Conservation (phyloP, 2,888 invertebrate genomes). For the Agrypnus murinus region DNA sequence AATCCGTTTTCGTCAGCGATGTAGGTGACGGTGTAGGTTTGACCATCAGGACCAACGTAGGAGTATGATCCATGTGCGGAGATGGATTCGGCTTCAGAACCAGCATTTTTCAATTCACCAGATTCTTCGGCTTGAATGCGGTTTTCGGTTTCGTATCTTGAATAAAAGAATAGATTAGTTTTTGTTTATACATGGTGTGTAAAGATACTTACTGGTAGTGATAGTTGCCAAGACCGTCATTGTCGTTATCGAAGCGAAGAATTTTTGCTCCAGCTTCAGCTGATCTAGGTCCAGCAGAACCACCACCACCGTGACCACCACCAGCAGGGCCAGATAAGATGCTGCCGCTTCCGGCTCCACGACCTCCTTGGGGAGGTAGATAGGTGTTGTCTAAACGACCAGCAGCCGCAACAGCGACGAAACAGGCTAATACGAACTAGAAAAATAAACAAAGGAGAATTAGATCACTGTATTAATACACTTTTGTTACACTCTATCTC, state of each 20-base stretch:
- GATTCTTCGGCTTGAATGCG: slow-evolving; percentile 84
- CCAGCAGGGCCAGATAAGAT: slow-evolving; percentile 61
- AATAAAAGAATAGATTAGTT: slow-evolving; percentile 53
- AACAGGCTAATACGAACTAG: slow-evolving; percentile 70
- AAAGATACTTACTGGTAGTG: slow-evolving; percentile 70
- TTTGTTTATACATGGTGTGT: slow-evolving; percentile 35
- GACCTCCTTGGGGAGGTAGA: slow-evolving; percentile 73
- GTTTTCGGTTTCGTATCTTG: slow-evolving; percentile 84
- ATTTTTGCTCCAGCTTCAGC: slow-evolving; percentile 66
- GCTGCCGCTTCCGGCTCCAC: slow-evolving; percentile 69
- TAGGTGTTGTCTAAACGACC: slow-evolving; percentile 76
- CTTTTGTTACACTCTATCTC: background rate
- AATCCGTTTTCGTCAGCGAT: slow-evolving; percentile 67
- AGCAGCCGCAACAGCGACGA: slow-evolving; percentile 69
- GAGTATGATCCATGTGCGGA: slow-evolving; percentile 72
- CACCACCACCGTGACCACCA: slow-evolving; percentile 69
- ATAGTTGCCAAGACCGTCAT: slow-evolving; percentile 72
- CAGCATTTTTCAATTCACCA: slow-evolving; percentile 82
- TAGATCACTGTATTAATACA: slow-evolving; percentile 22
- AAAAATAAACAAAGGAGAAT: background rate
- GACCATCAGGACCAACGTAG: slow-evolving; percentile 73
- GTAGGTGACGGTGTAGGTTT: slow-evolving; percentile 71
- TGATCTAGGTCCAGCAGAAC: slow-evolving; percentile 61
- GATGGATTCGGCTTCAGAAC: slow-evolving; percentile 76
- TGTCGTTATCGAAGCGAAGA: slow-evolving; percentile 68